Evolutionary conservation across 2,113 vertebrate species (phyloP), one percentile per base, ranked within the genome.

Genomic region (Centropus bengalensis): DNA sequence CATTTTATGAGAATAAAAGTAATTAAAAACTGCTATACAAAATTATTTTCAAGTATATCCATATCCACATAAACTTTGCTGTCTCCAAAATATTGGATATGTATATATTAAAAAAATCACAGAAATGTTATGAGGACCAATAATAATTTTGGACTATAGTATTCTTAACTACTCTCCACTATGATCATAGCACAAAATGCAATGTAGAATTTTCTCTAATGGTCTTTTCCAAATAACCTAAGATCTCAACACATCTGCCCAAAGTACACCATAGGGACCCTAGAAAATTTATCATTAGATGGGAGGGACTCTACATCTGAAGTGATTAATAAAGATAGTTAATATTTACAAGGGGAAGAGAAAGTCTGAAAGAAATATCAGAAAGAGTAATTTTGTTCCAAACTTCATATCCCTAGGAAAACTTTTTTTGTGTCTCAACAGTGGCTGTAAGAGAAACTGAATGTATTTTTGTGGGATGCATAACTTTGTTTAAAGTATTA

Each of bases 11-110:
- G 66, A 74, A 62, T 28, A 73, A 89, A 85, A 85, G 55, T 42
- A 70, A 58, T 23, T 1, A 26, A 85, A 60, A 55, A 4, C 1
- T 22, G 2, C 14, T 70, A 33, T 24, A 55, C 0, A 5, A 33
- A 51, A 47, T 64, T 80, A 32, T 68, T 69, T 71, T 54, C 73
- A 86, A 68, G 5, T 6, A 38, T 73, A 9, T 38, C 32, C 7
- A 38, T 68, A 36, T 32, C 14, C 14, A 27, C 5, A 71, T 28
- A 69, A 73, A 60, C 0, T 24, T 55, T 33, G 18, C 1, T 28
- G 5, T 47, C 49, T 64, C 15, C 26, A 79, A 79, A 83, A 75
- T 56, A 40, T 23, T 51, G 7, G 2, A 51, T 49, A 49, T 59
- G n/a, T n/a, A 33, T 7, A 3, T 27, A 30, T 27, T 47, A 2